Base-by-base conservation (phyloP, 1,140 invertebrate genomes). In the Cephus cinctus region DNA sequence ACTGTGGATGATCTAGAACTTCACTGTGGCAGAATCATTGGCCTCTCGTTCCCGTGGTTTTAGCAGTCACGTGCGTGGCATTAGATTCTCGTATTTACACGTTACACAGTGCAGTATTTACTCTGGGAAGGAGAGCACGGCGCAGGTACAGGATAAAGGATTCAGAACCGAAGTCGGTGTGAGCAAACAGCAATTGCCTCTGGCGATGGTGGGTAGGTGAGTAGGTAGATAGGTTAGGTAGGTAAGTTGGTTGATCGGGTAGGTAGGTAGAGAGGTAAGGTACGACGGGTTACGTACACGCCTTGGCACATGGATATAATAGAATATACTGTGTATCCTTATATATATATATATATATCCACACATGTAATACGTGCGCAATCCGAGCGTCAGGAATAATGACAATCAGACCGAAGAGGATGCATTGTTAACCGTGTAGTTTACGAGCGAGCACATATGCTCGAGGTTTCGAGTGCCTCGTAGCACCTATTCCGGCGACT, bases 381-480 rank as follows among this genome's bases (percentile, higher is more conserved):
- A n/a, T n/a, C n/a, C n/a, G n/a, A n/a, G 30, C 30, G 27, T 21
- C 6, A 50, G 55, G 57, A 61, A 61, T 54, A 61, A 60, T 61
- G 44, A 40, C 49, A 61, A 61, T 61, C 58, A 61, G 46, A 25
- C 34, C 51, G 39, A 44, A 47, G 43, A 52, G 52, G 32, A 12
- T 20, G 23, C 48, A 62, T 64, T 61, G 63, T 63, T 54, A 20
- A 20, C 21, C 9, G 22, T 15, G 11, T 56, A 42, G 54, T 65
- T 65, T 64, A 65, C 38, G 63, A 63, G 43, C 50, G 4, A 16
- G 35, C 56, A 46, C 56, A 65, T 63, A 61, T 61, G 56, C 40
- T 53, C 19, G 16, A 40, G 22, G 5, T 6, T n/a, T n/a, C n/a
- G 22, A 12, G 20, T 30, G 12, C 19, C 45, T 23, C 32, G 5